Evolutionary conservation across 2,797 vertebrate species (phyloP).

Genomic region (Hybognathus amarus): DNA sequence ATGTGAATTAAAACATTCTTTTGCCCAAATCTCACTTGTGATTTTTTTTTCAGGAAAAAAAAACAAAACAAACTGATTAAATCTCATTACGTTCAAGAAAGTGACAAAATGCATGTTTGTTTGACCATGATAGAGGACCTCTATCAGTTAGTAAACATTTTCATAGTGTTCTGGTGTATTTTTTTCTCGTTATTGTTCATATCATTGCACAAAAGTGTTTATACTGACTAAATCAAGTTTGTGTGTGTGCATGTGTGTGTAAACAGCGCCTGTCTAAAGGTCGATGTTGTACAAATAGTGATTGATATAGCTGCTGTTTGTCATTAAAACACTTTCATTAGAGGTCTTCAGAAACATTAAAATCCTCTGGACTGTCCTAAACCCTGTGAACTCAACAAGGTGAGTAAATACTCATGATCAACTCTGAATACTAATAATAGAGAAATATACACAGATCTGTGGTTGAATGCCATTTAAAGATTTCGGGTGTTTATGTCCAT

Average conservation of each 20-base stretch:
- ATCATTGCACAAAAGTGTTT: background rate
- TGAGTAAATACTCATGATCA: background rate
- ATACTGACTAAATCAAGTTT: background rate
- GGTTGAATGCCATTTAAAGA: too few species aligned
- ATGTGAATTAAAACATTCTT: conserved; percentile 66
- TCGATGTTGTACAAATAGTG: conserved; percentile 19
- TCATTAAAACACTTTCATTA: background rate
- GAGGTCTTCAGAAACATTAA: background rate
- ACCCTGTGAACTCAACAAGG: background rate
- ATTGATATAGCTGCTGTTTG: background rate
- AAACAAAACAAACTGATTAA: background rate
- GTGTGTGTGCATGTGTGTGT: background rate
- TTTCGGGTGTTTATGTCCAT: background rate
- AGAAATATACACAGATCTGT: background rate
- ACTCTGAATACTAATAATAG: background rate
- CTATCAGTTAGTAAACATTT: background rate
- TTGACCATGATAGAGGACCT: background rate
- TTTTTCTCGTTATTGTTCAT: background rate
- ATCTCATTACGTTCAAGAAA: background rate
- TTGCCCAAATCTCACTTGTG: conserved; percentile 54
- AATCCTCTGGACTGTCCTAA: background rate
- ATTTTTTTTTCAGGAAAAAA: background rate
- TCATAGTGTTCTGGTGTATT: background rate
- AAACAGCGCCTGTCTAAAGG: conserved; percentile 33
- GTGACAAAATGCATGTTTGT: background rate